phyloP scores from a whole-genome alignment of 2,113 vertebrate species.

The Hyperoodon ampullatus region DNA sequence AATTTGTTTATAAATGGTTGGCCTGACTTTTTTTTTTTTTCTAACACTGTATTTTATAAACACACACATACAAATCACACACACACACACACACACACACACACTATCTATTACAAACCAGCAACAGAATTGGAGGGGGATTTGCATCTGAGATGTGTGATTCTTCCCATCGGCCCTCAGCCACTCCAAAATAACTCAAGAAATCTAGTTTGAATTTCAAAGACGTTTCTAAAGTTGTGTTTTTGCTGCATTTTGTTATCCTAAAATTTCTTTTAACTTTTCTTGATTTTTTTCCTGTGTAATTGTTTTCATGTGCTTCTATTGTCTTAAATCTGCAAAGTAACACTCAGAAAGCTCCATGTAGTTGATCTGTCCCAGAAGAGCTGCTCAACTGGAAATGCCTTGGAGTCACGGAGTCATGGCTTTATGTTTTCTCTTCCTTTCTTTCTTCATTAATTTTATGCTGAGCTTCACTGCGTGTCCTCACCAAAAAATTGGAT shows the following conservation, averaged over 20 bases:
- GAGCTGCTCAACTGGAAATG: background rate
- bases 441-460: constrained; percentile 5
- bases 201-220: constrained; percentile 48
- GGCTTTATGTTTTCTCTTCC: background rate
- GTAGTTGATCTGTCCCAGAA: background rate
- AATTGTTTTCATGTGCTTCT: background rate
- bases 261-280: background rate
- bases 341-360: background rate
- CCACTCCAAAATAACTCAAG: background rate
- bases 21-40: background rate
- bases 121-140: background rate
- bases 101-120: background rate
- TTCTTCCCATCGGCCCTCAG: background rate
- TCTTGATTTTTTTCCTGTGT: background rate
- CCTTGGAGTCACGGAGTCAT: background rate
- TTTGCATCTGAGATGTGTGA: background rate
- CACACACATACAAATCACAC: background rate
- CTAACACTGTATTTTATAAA: constrained; percentile 37
- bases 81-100: background rate
- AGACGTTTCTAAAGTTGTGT: constrained; percentile 24
- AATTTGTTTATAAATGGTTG: constrained; percentile 46
- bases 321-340: constrained; percentile 19
- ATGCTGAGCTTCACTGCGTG: background rate
- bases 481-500: background rate
- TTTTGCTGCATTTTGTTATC: constrained; percentile 12